Percentiles rank a stretch among this genome's conserved stretches.
These are phyloP conservation scores for Cladorhizidae sp. DNA, from an alignment of 37 sponge, comb jelly and placozoan genomes.

Conservation along the genomic window DNA sequence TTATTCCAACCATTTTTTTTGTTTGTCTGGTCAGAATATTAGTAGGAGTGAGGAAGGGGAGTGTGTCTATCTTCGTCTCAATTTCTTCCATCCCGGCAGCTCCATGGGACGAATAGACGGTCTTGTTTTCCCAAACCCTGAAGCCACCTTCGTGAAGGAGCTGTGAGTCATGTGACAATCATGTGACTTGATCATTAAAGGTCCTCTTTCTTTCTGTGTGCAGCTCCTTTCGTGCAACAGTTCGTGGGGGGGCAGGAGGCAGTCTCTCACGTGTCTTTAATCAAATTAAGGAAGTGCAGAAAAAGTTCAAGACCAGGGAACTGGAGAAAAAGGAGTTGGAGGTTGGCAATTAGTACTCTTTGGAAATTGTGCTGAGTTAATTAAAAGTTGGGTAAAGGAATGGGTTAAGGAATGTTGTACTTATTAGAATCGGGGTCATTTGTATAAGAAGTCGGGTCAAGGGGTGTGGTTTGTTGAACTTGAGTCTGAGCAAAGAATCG, in stretches of 20 bases:
- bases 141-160: slow-evolving; percentile 93
- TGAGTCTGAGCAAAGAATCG: too few relatives aligned
- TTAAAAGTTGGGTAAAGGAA: too few relatives aligned
- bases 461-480: too few relatives aligned
- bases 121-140: slow-evolving; percentile 79
- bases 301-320: slow-evolving; percentile 89
- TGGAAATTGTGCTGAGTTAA: too few relatives aligned
- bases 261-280: slow-evolving; percentile 63
- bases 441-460: too few relatives aligned
- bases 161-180: slow-evolving; percentile 50
- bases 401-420: too few relatives aligned
- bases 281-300: slow-evolving; percentile 96
- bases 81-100: slow-evolving; percentile 93
- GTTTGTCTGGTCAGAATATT: slow-evolving; percentile 69
- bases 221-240: slow-evolving; percentile 53
- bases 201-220: background rate
- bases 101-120: slow-evolving; percentile 81
- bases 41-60: slow-evolving; percentile 98
- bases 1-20: background rate
- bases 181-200: background rate
- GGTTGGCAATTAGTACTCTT: too few relatives aligned
- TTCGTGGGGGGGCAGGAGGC: slow-evolving; percentile 26
- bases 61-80: slow-evolving; percentile 90
- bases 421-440: too few relatives aligned
- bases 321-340: slow-evolving; percentile 95